Evolutionary conservation across 2,113 vertebrate species (phyloP), one percentile per base, ranked within the genome.

Genomic region (Acrocephalus arundinaceus): DNA sequence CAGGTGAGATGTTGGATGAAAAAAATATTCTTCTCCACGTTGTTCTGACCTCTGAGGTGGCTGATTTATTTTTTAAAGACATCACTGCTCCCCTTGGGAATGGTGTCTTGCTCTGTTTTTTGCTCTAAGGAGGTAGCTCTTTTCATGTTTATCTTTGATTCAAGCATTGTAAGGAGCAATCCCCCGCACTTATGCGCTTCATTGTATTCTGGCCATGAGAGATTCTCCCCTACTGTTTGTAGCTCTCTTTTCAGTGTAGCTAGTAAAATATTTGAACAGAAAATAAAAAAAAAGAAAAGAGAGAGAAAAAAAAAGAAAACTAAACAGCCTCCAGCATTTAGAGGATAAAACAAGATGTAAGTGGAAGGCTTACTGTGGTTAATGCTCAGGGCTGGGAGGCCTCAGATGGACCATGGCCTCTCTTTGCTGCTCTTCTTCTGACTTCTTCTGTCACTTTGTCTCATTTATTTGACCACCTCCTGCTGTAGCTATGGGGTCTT

Each of bases 71-170:
- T 95, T 90, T 90, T 84, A 88, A 85, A 93, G 73, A 46, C 79
- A 75, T 81, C 85, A 49, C 83, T 78, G 37, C 35, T 89, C 52
- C 94, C 79, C 81, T 92, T 6, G 57, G 85, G 90, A 96, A 89
- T 78, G 85, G 83, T 90, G 83, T 89, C 92, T 92, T 92, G 87
- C 76, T 95, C 88, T 90, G 95, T 92, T 95, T 96, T 94, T 75
- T 92, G 85, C 93, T 95, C 61, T 72, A 57, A 93, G 94, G 88
- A 96, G 71, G 68, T 24, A 86, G 76, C 52, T 95, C 94, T 94
- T 96, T 96, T 96, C 73, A 95, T 94, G 92, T 93, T 96, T 96
- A 90, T 86, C 95, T 96, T 97, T 96, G 95, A 97, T 96, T 93
- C 79, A 90, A 87, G 54, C 80, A 75, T 87, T 97, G 95, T 93